Evolutionary conservation across 2,113 vertebrate species (phyloP).

Genomic region (Oreotrochilus melanogaster): DNA sequence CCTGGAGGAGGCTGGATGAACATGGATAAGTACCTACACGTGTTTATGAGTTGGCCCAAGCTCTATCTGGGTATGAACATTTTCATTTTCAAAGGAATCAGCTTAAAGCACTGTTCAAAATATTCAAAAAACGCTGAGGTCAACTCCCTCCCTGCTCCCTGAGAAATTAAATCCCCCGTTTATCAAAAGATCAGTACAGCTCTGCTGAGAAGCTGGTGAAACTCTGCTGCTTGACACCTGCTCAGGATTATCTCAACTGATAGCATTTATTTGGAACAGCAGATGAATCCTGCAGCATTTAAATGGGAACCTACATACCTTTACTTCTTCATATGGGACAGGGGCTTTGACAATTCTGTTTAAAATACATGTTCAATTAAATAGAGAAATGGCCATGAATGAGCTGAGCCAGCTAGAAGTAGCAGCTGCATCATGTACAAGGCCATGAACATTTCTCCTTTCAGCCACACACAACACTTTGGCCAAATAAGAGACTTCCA

Average conservation of each 20-base stretch:
- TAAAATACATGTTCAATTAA: neutral
- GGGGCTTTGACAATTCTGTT: neutral
- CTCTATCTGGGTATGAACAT: neutral
- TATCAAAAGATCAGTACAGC: neutral
- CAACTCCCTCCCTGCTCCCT: neutral
- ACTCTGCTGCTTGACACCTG: neutral
- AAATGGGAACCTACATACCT: neutral
- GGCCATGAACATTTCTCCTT: neutral
- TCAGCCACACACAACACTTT: neutral
- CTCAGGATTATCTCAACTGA: neutral
- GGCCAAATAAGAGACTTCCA: neutral
- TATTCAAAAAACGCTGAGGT: neutral
- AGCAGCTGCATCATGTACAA: neutral
- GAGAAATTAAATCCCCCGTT: neutral
- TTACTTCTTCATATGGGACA: neutral
- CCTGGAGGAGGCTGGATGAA: neutral
- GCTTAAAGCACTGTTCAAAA: neutral
- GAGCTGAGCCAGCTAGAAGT: neutral
- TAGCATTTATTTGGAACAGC: neutral
- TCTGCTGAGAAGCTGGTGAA: neutral
- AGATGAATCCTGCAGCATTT: neutral
- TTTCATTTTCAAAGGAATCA: neutral
- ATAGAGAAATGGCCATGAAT: neutral
- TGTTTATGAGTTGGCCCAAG: neutral
- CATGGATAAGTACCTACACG: rapidly evolving